Base-by-base conservation (phyloP, 23 tunicate genomes). In the Trididemnum clinides region DNA sequence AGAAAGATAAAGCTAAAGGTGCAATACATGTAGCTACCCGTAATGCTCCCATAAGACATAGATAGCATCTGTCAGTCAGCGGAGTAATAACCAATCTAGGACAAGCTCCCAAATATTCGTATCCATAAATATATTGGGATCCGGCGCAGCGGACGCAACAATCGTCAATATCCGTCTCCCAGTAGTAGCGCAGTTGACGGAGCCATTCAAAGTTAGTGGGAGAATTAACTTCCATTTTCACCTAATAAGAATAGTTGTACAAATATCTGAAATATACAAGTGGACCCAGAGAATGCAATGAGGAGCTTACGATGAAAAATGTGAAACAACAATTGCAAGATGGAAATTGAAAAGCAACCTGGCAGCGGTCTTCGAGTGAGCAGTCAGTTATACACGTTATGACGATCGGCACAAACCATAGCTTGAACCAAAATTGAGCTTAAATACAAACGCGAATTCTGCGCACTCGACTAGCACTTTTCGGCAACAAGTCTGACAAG, bases 71-170 rank as follows among this genome's bases (percentile, higher is more conserved):
- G 64, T 97, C 99, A 28, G 99, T 97, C 66, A 97, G 72, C 36
- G 99, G 99, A 28, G 99, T 97, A 78, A 97, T 97, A 89, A 97
- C 99, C 22, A 97, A 87, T 23, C 99, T 63, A 19, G 97, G 90
- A 39, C 95, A 88, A 38, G 97, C 97, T 1, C 99, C 99, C 31
- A 97, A 81, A 69, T 97, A 97, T 73, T 97, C 99, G 51, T 97
- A 97, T 3, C 97, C 99, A 64, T 97, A 97, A 51, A 96, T 80
- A 74, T 96, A 96, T 64, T 78, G 84, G 0, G 97, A 91, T 22
- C 88, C 90, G 7, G 97, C 89, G 51, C 96, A 88, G 33, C 85
- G 50, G 7, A 96, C 97, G 27, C 72, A 88, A 54, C 99, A 96
- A 57, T 96, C 96, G 50, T 96, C 99, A 6, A 96, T 96, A 28